These are phyloP conservation scores for Cepaea nemoralis DNA, from an alignment of 1,140 invertebrate genomes.

Conservation along the genomic window DNA sequence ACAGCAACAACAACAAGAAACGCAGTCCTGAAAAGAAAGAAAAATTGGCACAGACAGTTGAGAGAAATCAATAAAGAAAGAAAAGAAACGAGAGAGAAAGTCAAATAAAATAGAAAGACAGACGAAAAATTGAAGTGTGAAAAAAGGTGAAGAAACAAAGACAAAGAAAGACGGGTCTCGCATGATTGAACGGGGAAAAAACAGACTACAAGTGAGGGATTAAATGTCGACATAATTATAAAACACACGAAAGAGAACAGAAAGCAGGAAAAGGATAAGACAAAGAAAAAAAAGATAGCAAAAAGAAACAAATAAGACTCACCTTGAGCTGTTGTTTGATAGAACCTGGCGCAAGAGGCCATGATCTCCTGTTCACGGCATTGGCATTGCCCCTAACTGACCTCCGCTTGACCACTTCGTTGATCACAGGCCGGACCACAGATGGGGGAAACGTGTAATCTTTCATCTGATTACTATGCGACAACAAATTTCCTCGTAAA, in stretches of 20 bases:
- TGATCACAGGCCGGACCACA: neutral
- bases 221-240: no score
- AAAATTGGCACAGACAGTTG: neutral
- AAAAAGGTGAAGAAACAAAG: no score
- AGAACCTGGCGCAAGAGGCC: conserved; percentile 50
- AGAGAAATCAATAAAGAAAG: neutral
- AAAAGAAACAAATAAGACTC: conserved; percentile 22
- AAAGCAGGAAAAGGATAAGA: neutral
- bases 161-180: no score
- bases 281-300: neutral
- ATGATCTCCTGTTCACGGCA: conserved; percentile 51
- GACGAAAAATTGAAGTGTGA: neutral
- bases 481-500: neutral
- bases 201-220: no score
- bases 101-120: no score
- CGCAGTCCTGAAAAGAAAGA: no score
- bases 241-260: no score
- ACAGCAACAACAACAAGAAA: no score
- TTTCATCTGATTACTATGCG: conserved; percentile 12
- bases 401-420: conserved; percentile 50
- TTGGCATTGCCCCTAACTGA: conserved; percentile 45
- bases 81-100: neutral
- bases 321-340: conserved; percentile 47
- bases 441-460: neutral
- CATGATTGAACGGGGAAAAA: no score